These are phyloP conservation scores for Proterorhinus semilunaris DNA, from an alignment of 2,113 vertebrate genomes.

Conservation along the genomic window DNA sequence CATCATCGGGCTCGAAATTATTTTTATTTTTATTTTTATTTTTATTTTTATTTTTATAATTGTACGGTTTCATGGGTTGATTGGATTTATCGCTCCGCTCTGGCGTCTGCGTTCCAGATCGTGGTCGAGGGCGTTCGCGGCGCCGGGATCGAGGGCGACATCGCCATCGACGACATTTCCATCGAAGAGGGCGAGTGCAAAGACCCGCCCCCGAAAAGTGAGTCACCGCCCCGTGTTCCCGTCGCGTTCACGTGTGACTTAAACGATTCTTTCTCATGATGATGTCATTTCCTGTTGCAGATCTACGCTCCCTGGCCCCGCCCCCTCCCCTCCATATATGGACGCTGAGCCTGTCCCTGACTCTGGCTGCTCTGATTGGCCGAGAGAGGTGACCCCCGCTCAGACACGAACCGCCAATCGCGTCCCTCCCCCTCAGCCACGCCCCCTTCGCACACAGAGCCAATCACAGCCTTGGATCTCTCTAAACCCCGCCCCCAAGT, in stretches of 20 bases:
- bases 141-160: constrained; percentile 92
- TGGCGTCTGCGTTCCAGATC: constrained; percentile 76
- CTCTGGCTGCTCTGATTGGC: constrained; percentile 87
- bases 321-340: constrained; percentile 78
- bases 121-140: constrained; percentile 93
- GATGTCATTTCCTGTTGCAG: constrained; percentile 39
- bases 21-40: no score
- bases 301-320: constrained; percentile 66
- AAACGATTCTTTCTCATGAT: background rate
- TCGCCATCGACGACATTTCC: constrained; percentile 92
- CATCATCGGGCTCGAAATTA: no score
- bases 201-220: constrained; percentile 88
- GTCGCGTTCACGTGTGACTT: background rate
- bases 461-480: background rate
- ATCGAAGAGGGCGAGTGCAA: constrained; percentile 93
- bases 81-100: no score
- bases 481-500: background rate
- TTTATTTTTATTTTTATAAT: no score
- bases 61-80: no score
- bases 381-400: constrained; percentile 91
- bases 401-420: background rate
- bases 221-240: constrained; percentile 16
- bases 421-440: constrained; percentile 1
- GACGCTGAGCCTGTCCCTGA: constrained; percentile 83
- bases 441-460: background rate